Evolutionary conservation across 2,888 invertebrate genomes (phyloP).

Genomic region (Eurytoma californica): DNA sequence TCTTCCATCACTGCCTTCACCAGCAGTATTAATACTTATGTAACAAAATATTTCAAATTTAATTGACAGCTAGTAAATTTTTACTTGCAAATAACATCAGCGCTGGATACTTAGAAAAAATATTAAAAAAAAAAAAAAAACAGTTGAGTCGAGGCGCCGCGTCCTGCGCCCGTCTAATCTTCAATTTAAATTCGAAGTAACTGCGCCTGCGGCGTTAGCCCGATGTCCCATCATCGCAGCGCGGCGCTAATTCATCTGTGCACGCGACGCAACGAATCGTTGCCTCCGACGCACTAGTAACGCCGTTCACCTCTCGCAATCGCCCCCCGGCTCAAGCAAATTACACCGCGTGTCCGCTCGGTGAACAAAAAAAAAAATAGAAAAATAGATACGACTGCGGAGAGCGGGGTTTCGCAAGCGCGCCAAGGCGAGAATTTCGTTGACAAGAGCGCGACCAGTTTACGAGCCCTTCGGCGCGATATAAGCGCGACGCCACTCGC

Average conservation of each 20-base stretch:
- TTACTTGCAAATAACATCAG: no score
- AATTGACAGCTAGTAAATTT: no score
- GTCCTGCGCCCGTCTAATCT: no score
- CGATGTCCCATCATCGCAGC: not conserved
- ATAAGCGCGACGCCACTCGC: not conserved
- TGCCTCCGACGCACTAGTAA: no score
- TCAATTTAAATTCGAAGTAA: no score
- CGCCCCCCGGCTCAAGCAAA: not conserved
- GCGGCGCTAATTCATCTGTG: not conserved
- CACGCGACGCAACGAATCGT: not conserved
- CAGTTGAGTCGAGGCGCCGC: not conserved
- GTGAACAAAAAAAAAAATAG: not conserved
- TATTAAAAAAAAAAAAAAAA: no score
- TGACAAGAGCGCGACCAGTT: not conserved
- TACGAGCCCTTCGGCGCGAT: not conserved
- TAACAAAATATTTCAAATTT: no score
- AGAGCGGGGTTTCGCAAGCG: constrained; percentile 18
- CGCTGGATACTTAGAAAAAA: no score
- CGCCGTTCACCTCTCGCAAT: no score
- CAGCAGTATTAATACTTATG: no score
- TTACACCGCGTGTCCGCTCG: not conserved
- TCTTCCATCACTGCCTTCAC: no score
- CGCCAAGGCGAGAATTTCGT: not conserved
- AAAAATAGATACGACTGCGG: not conserved
- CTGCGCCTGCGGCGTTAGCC: not conserved